These are phyloP conservation scores for Shargacucullia verbasci DNA, from an alignment of 2,888 invertebrate genomes.

Conservation along the genomic window DNA sequence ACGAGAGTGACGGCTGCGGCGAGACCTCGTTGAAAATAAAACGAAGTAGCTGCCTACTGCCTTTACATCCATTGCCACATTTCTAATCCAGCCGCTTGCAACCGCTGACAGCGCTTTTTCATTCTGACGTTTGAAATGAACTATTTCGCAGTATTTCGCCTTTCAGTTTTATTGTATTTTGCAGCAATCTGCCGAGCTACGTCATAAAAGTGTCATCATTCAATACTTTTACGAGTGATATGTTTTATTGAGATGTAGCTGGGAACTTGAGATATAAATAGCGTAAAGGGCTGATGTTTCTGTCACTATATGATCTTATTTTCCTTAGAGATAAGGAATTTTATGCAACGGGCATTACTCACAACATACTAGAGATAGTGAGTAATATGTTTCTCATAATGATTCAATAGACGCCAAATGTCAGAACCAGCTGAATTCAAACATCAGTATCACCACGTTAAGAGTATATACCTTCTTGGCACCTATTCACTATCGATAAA, in stretches of 20 bases:
- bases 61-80: constrained; percentile 48
- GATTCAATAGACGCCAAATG: too few species aligned
- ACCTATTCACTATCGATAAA: too few species aligned
- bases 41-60: constrained; percentile 37
- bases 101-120: constrained; percentile 56
- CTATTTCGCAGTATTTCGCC: constrained; percentile 46
- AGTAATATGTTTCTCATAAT: too few species aligned
- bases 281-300: neutral
- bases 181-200: constrained; percentile 35
- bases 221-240: constrained; percentile 52
- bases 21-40: constrained; percentile 46
- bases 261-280: constrained; percentile 16
- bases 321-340: too few species aligned
- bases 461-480: too few species aligned
- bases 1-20: constrained; percentile 44
- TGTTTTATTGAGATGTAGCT: constrained; percentile 30
- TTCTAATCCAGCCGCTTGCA: constrained; percentile 55
- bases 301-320: neutral
- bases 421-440: too few species aligned
- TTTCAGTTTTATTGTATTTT: constrained; percentile 43
- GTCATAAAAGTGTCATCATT: constrained; percentile 44
- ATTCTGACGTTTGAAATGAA: constrained; percentile 54
- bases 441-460: too few species aligned
- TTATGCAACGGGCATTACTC: too few species aligned
- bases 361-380: too few species aligned